A percentile compares a stretch with the other conserved stretches of the same genome.
Evolutionary conservation across 2,888 invertebrate genomes (phyloP).

Genomic region (Flexamia atlantica): DNA sequence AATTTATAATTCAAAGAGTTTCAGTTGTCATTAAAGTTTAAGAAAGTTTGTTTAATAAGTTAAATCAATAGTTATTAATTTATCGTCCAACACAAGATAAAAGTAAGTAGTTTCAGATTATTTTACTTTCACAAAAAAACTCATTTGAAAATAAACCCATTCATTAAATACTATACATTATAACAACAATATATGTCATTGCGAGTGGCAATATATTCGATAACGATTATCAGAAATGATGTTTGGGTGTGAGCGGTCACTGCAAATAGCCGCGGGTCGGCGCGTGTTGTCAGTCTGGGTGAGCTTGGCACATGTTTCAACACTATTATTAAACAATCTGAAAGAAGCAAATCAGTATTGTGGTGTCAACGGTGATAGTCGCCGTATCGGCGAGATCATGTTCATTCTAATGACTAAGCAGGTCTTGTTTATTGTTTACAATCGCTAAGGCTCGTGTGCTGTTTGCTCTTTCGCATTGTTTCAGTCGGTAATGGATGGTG

Average conservation of each 20-base stretch:
- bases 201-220: too few species aligned
- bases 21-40: too few species aligned
- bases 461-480: neutral
- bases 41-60: too few species aligned
- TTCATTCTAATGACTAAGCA: slow-evolving; percentile 59
- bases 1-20: too few species aligned
- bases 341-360: slow-evolving; percentile 39
- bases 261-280: neutral
- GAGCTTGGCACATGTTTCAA: slow-evolving; percentile 55
- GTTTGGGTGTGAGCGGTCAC: neutral
- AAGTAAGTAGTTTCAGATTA: too few species aligned
- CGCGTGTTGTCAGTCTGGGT: slow-evolving; percentile 5
- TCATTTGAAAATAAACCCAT: too few species aligned
- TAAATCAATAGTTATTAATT: too few species aligned
- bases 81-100: too few species aligned
- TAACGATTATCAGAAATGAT: too few species aligned
- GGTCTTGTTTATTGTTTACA: slow-evolving; percentile 50
- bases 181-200: too few species aligned
- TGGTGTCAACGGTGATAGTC: neutral
- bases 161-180: too few species aligned
- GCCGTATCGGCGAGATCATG: slow-evolving; percentile 20
- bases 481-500: neutral
- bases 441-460: neutral
- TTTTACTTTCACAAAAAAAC: too few species aligned
- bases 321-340: slow-evolving; percentile 63